Base-by-base conservation (phyloP, 30 jellyfish, hydroid and myxozoan genomes). In the Turritopsis dohrnii region DNA sequence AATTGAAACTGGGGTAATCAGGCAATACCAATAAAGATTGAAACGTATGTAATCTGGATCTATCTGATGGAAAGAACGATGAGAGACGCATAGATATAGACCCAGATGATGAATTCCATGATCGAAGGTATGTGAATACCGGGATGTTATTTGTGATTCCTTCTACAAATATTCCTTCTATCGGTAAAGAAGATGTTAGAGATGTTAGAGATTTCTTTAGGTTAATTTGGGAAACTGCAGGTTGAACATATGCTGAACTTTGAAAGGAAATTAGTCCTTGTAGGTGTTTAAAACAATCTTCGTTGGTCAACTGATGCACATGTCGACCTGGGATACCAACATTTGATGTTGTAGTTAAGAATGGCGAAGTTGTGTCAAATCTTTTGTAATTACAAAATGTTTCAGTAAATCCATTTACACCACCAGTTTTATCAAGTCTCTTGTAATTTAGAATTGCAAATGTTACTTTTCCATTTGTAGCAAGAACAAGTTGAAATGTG, bases 401-500 rank as follows among this genome's bases (percentile, higher is more conserved):
- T 0, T 69, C 77, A 0, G 77, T n/a, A 21, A 69, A 69, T 8
- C 77, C 77, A 9, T 7, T 19, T 69, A 69, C 19, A 9, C 17
- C 22, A 19, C 30, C 19, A n/a, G 22, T 9, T 69, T 16, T 69
- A 69, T 69, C 77, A n/a, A 69, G 30, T n/a, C 22, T 23, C 77
- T 69, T 16, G 30, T 69, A 69, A 19, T 69, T 69, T 21, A 69
- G 28, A 27, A 69, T 69, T 8, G 31, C 77, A 27, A n/a, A 69
- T 69, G 77, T 7, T 69, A 27, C 9, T 1, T 23, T 69, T 69
- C 30, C 77, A 69, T 69, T 27, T 9, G 77, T 69, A 23, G 77
- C 77, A 16, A 69, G 31, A n/a, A 69, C 30, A 69, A 69, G 31
- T 19, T 69, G 77, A 69, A 69, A 69, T 8, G 77, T 69, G 77